Evolutionary conservation across 2,113 vertebrate species (phyloP), one percentile per base, ranked within the genome.

Genomic region (Columba livia): DNA sequence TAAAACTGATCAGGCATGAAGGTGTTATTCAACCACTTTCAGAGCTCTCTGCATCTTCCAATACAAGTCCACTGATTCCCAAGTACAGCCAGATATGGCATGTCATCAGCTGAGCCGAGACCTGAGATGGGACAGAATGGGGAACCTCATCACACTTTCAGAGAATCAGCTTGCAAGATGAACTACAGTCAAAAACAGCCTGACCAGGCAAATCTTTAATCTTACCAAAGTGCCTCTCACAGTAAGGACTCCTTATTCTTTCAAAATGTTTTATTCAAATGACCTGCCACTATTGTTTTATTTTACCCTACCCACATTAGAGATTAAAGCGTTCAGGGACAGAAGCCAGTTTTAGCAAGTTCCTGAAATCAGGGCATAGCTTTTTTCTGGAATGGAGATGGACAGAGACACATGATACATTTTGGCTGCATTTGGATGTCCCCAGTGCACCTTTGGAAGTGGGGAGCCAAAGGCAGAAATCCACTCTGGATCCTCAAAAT

Each of bases 371-470:
- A 67, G 32, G 25, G 23, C n/a, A 40, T 6, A 34, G 31, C 5
- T 66, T 91, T 88, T 88, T 88, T 88, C 67, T 90, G 64, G 42
- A 74, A 73, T n/a, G 34, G 29, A 90, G 51, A 34, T 44, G 38
- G 23, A 16, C 40, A 66, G 60, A 74, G 47, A 53, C 24, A 79
- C 34, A 19, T 7, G 12, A 74, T 17, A 58, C 0, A 6, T 74
- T 96, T 88, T 74, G 15, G 24, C 29, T 95, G 31, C 19, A 28
- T 70, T 50, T 4, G 1, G 19, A 31, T 69, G 36, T 92, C 38
- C 29, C 50, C 20, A 21, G 15, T 15, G 15, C 1, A 1, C 42
- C 36, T 84, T 48, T 83, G 64, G 47, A 88, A 88, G 44, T 31
- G 32, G 62, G 48, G 15, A 95, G 11, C 21, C 79, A 20, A 72